phyloP scores from a whole-genome alignment of 2,113 vertebrate species.

The Neodontobutis hainanensis region DNA sequence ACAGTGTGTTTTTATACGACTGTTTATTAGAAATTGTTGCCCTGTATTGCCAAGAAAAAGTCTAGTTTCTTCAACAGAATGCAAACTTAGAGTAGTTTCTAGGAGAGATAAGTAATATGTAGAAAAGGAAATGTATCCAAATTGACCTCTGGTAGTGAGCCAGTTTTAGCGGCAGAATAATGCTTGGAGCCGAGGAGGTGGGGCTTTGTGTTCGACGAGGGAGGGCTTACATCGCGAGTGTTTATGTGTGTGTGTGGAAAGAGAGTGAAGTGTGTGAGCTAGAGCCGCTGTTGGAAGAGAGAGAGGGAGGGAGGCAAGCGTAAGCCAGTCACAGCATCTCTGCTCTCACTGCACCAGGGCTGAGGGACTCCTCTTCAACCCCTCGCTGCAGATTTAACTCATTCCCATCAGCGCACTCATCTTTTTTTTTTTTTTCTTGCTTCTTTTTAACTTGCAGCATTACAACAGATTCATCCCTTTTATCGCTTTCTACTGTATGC shows the following conservation, averaged over 20 bases:
- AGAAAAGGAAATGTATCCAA: conserved; percentile 70
- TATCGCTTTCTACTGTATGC: conserved; percentile 9
- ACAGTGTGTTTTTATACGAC: no score
- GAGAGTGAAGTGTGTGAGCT: conserved; percentile 53
- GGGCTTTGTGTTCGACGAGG: conserved; percentile 15
- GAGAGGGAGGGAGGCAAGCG: conserved; percentile 63
- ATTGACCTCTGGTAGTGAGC: conserved; percentile 66
- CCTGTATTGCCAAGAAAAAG: no score
- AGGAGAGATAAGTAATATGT: conserved; percentile 79
- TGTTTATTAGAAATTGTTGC: no score
- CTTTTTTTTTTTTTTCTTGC: conserved; percentile 39
- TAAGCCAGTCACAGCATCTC: conserved; percentile 75
- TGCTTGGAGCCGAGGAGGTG: conserved; percentile 73
- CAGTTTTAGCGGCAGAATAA: conserved; percentile 60
- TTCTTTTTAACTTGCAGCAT: conserved; percentile 42
- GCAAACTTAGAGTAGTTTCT: conserved; percentile 23
- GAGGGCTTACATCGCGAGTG: conserved; percentile 37
- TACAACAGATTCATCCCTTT: conserved; percentile 49
- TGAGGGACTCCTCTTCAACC: conserved; percentile 71
- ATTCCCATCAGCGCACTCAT: conserved; percentile 69
- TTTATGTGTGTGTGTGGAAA: conserved; percentile 53
- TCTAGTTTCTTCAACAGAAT: no score
- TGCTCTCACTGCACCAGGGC: conserved; percentile 76
- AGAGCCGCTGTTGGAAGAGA: conserved; percentile 49
- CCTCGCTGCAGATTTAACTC: conserved; percentile 71